Percentiles rank a stretch among this genome's conserved stretches.
These are phyloP conservation scores for Pangasianodon gigas DNA, from an alignment of 2,113 vertebrate species.

Conservation along the genomic window DNA sequence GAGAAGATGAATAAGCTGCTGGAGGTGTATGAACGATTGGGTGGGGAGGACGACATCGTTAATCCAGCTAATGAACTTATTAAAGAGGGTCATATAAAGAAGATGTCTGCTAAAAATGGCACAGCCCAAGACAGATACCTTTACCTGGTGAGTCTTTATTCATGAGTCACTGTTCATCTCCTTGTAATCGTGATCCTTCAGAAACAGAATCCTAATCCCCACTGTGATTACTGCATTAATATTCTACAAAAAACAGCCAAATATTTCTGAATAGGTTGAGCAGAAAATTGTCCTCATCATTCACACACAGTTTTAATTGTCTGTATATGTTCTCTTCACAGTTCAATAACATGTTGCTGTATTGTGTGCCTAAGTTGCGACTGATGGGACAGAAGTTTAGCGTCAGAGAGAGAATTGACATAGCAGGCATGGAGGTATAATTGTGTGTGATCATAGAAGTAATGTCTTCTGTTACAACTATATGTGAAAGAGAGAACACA, in stretches of 20 bases:
- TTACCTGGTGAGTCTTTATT: conserved; percentile 82
- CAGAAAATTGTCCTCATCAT: neutral
- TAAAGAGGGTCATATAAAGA: conserved; percentile 96
- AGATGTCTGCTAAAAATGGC: conserved; percentile 95
- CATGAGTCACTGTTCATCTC: conserved; percentile 4
- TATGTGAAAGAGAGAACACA: neutral
- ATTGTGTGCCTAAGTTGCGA: conserved; percentile 94
- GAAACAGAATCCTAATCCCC: neutral
- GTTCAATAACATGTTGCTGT: conserved; percentile 98
- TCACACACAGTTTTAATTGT: neutral
- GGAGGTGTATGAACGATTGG: conserved; percentile 92
- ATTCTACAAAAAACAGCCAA: neutral
- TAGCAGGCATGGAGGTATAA: conserved; percentile 90
- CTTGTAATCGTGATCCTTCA: neutral
- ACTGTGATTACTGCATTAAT: neutral
- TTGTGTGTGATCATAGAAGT: neutral
- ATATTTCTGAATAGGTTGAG: neutral
- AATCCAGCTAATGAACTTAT: conserved; percentile 97
- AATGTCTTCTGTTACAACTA: neutral
- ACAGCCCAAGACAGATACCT: conserved; percentile 92
- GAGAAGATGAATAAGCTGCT: conserved; percentile 97
- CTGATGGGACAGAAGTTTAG: conserved; percentile 98
- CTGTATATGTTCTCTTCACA: conserved; percentile 57
- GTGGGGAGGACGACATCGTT: conserved; percentile 95
- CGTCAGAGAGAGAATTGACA: conserved; percentile 92